Evolutionary conservation across 2,797 vertebrate species (phyloP).

Genomic region (Falco concolor): DNA sequence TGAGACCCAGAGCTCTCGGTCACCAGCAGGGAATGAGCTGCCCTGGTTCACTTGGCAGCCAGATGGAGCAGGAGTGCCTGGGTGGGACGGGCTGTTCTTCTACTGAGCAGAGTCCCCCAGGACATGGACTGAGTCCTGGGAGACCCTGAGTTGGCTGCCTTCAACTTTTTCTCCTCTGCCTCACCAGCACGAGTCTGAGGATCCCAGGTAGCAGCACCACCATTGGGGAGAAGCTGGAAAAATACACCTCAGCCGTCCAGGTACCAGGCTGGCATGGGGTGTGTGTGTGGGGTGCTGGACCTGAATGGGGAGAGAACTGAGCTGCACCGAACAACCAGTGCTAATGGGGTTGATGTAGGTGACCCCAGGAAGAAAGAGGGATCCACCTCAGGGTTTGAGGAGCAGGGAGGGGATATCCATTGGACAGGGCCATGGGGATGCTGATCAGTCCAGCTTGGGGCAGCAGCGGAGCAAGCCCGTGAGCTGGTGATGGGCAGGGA

Average conservation of each 20-base stretch:
- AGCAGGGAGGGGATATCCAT: not conserved
- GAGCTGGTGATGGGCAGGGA: not conserved
- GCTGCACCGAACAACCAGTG: not conserved
- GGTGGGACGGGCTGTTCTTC: not conserved
- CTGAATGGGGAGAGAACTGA: not conserved
- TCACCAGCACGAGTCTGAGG: slow-evolving; percentile 81
- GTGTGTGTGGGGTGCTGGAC: not conserved
- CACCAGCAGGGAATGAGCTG: not conserved
- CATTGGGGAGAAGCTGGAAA: slow-evolving; percentile 89
- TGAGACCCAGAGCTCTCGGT: not conserved
- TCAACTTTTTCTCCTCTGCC: not conserved
- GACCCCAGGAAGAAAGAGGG: not conserved
- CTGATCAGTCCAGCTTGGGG: not conserved
- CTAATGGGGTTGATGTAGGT: not conserved
- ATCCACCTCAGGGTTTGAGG: not conserved
- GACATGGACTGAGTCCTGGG: not conserved
- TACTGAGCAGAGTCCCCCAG: not conserved
- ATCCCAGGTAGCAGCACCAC: slow-evolving; percentile 76
- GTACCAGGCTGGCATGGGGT: slow-evolving; percentile 47
- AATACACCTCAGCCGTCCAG: slow-evolving; percentile 86
- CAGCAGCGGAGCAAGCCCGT: not conserved
- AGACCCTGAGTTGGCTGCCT: not conserved
- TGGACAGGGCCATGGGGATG: not conserved
- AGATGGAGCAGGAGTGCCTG: not conserved
- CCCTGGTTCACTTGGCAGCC: not conserved